Evolutionary conservation across 2,113 vertebrate genomes (phyloP).

Genomic region (Lagenorhynchus albirostris): DNA sequence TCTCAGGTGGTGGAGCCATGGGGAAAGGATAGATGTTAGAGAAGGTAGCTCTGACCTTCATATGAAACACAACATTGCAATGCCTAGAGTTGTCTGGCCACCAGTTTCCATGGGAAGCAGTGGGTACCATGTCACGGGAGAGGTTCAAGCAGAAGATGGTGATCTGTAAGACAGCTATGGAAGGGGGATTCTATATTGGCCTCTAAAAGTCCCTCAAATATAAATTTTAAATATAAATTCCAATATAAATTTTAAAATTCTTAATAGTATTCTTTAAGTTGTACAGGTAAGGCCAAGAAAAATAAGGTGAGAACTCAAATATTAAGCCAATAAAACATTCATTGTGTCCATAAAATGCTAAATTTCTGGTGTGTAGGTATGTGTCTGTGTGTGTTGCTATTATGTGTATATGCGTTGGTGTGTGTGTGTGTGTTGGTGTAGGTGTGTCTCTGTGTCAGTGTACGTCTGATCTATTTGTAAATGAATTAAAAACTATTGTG

Average conservation of each 20-base stretch:
- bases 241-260: neutral
- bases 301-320: neutral
- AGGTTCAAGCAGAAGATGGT: neutral
- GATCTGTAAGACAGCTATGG: neutral
- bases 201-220: neutral
- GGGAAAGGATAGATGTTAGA: rapidly evolving
- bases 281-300: neutral
- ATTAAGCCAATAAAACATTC: neutral
- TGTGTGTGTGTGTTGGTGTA: neutral
- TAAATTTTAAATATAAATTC: neutral
- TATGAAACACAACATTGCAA: rapidly evolving
- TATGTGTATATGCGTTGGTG: neutral
- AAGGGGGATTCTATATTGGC: neutral
- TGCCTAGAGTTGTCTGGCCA: neutral
- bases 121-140: rapidly evolving
- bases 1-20: neutral
- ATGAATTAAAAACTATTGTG: neutral
- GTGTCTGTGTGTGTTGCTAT: neutral
- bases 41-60: neutral
- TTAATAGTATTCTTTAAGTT: neutral
- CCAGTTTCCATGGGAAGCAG: neutral
- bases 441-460: neutral
- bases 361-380: neutral
- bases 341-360: neutral
- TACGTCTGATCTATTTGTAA: neutral